A percentile compares a stretch with the other conserved stretches of the same genome.
Conservation (phyloP, 2,797 vertebrate genomes). For the Carcharodon carcharias region DNA sequence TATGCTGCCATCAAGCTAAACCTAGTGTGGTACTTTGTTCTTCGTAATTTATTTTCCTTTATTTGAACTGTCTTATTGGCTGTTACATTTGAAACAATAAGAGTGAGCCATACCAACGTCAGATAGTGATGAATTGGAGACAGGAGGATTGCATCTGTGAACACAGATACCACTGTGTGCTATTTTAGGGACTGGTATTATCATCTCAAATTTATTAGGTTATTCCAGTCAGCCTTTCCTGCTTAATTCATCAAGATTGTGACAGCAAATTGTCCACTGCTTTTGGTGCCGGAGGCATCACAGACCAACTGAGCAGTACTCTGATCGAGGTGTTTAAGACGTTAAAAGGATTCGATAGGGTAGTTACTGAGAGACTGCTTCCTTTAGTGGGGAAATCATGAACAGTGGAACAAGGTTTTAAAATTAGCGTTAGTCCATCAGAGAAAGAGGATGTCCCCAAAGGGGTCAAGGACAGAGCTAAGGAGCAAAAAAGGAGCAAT, state of each 20-base stretch:
- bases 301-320: background rate
- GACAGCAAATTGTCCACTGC: background rate
- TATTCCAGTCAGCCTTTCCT: background rate
- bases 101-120: background rate
- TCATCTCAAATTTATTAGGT: background rate
- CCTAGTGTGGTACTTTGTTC: background rate
- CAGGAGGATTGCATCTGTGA: background rate
- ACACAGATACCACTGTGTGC: background rate
- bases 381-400: background rate
- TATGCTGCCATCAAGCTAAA: background rate
- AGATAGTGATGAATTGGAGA: background rate
- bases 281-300: background rate
- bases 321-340: background rate
- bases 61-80: background rate
- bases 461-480: too few species aligned
- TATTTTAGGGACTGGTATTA: background rate
- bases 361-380: background rate
- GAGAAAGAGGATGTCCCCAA: too few species aligned
- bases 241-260: background rate
- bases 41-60: background rate
- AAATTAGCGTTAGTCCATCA: background rate
- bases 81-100: background rate
- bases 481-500: too few species aligned
- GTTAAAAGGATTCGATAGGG: background rate
- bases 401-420: background rate